Evolutionary conservation across 2,113 vertebrate species (phyloP), one percentile per base, ranked within the genome.

Genomic region (Pardalotus punctatus): DNA sequence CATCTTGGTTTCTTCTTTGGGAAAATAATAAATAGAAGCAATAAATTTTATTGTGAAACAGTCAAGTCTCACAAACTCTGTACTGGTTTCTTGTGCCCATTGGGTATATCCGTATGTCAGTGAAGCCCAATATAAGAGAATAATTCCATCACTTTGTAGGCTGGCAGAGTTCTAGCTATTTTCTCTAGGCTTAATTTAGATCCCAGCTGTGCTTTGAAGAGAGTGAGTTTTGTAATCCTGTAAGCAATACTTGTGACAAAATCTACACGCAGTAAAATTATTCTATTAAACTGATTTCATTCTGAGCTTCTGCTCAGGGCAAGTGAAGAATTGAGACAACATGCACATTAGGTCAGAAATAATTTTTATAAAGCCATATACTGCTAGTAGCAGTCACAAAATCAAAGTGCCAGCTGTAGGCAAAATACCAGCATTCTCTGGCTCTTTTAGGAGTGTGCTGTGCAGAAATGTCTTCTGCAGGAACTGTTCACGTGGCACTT

Each of bases 111-210:
- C 58, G 64, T 69, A 17, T 77, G 71, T 69, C 85, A 88, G 1
- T 82, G 73, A 93, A 93, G 40, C 61, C 93, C 10, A 10, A 57
- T 57, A 42, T 71, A 84, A 79, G 70, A 87, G 57, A 93, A 78
- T 92, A 94, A 94, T 78, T n/a, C 72, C 51, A 81, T 92, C 43
- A n/a, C 60, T 93, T 93, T 90, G 81, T 56, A 90, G 70, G 64
- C 85, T 93, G 93, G 54, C 85, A 90, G 62, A 91, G 62, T 85
- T 93, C 90, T 92, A 79, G 67, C 74, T 89, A 4, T 93, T 92
- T 96, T 91, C 62, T 95, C 79, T 62, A 58, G 82, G 79, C 88
- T 96, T 96, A 93, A 73, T 95, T 93, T 92, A 90, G 90, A 90
- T 92, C 92, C 93, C 90, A 94, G 87, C 85, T 96, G 94, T 90